Conservation (phyloP, 2,113 vertebrate genomes). For the Suricata suricatta region DNA sequence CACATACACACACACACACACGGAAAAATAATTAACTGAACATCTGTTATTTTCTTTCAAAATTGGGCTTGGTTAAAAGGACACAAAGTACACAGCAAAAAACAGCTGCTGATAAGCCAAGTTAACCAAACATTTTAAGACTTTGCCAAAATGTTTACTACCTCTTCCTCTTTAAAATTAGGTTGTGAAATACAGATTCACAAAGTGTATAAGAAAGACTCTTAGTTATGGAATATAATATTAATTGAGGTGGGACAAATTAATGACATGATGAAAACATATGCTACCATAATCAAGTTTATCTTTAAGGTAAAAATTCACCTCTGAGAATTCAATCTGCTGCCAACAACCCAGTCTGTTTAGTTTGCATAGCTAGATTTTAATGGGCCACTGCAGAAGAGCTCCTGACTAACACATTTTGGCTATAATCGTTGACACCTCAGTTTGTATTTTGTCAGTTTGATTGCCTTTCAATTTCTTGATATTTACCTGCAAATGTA, state of each 20-base stretch:
- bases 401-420: neutral
- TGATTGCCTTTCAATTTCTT: neutral
- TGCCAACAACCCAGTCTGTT: neutral
- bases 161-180: conserved; percentile 22
- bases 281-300: neutral
- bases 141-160: conserved; percentile 13
- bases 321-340: neutral
- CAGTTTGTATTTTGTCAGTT: neutral
- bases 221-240: neutral
- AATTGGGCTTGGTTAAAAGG: conserved; percentile 38
- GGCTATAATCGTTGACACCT: neutral
- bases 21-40: conserved; percentile 43
- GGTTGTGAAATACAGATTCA: neutral
- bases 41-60: conserved; percentile 68
- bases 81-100: conserved; percentile 21
- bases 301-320: neutral
- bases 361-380: neutral
- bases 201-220: neutral
- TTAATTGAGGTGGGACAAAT: neutral
- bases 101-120: conserved; percentile 38
- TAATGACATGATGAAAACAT: neutral
- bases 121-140: conserved; percentile 23
- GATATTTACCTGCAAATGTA: neutral
- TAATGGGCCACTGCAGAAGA: neutral
- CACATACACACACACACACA: neutral